Evolutionary conservation across 1,140 invertebrate species (phyloP), one percentile per base, ranked within the genome.

Genomic region (Rhizoglyphus robini): DNA sequence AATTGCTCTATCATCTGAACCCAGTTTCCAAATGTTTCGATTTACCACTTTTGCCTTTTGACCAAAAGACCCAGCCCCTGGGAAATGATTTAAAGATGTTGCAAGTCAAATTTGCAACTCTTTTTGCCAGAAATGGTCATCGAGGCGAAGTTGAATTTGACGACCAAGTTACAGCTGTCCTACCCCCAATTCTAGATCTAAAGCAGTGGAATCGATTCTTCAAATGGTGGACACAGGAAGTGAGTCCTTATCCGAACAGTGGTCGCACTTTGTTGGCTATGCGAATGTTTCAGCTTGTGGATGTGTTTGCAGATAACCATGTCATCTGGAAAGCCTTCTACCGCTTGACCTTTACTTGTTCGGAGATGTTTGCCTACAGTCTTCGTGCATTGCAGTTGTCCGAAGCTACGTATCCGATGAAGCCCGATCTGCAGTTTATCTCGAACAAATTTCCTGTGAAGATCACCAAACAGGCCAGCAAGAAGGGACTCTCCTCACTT

Each of bases 301-400:
- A 65, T 34, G 15, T 23, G 11, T 57, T 65, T 1, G 54, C 63
- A 5, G 54, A 34, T 34, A 29, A 66, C 18, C 63, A 65, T 38
- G 63, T 65, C 3, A 65, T 65, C 8, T 65, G 63, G 63, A 65
- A 65, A 47, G 63, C 63, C 15, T 65, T 65, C 31, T 65, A 65
- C 38, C 63, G 58, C 4, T 18, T 63, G 8, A 46, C 38, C 8
- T 65, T 66, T 27, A 20, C 23, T 2, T 18, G 15, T 31, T 65
- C 63, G 3, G 63, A 65, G 31, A 65, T 63, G 58, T 57, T 57
- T 34, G 63, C 63, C 2, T 65, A 65, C 29, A 63, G 54, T 65
- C 30, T 65, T 2, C 30, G 63, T 18, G 63, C 63, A 25, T 63
- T 65, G n/a, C 63, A 65, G 38, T 18, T 66, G 18, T n/a, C 38